Conservation (phyloP, 2,113 vertebrate species). For the Phaethon lepturus region DNA sequence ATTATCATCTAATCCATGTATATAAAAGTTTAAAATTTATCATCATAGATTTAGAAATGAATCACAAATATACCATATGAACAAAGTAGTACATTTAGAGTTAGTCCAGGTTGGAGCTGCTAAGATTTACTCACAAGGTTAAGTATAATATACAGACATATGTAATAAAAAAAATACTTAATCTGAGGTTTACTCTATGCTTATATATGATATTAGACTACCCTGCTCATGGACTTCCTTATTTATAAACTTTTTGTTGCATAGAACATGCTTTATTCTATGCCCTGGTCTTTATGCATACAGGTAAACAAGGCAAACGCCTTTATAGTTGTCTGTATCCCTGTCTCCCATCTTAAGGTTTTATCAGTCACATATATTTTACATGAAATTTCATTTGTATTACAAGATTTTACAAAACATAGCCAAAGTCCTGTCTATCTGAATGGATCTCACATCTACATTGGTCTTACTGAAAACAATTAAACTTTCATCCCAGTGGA, state of each 20-base stretch:
- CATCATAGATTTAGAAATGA: neutral
- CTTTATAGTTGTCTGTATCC: neutral
- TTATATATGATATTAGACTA: neutral
- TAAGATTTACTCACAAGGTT: neutral
- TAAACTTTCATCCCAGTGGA: neutral
- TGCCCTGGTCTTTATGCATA: neutral
- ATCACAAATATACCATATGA: neutral
- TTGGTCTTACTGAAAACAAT: neutral
- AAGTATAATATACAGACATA: neutral
- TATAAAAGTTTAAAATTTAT: neutral
- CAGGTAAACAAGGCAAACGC: neutral
- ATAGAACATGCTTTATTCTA: neutral
- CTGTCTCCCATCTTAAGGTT: neutral
- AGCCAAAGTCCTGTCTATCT: neutral
- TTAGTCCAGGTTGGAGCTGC: neutral
- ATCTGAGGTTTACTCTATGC: neutral
- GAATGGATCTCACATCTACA: neutral
- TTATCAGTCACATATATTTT: neutral
- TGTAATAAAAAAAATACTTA: neutral
- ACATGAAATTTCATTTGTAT: neutral
- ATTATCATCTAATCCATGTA: neutral
- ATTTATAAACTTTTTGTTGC: neutral
- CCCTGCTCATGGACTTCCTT: neutral
- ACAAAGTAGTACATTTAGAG: neutral
- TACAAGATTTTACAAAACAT: neutral